Percentiles rank a stretch among this genome's conserved stretches.
These are phyloP conservation scores for Pterocles burchelli DNA, from an alignment of 2,113 vertebrate genomes.

Conservation along the genomic window DNA sequence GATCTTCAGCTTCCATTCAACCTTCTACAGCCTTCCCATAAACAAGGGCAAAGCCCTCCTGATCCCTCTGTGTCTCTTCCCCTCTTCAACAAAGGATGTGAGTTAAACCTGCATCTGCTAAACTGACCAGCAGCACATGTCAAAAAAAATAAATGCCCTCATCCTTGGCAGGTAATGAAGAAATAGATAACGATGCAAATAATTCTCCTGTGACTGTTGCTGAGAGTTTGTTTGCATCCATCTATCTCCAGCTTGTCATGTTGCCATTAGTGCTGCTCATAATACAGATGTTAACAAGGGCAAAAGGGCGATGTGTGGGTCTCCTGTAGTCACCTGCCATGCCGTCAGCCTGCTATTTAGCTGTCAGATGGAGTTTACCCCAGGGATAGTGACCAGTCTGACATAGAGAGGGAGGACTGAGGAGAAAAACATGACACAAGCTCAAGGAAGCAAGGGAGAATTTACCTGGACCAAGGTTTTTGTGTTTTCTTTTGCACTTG, in stretches of 20 bases:
- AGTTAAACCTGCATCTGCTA: background rate
- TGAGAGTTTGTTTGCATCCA: slow-evolving; percentile 20
- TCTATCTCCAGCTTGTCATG: slow-evolving; percentile 51
- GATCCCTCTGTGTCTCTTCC: background rate
- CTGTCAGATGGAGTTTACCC: slow-evolving; percentile 16
- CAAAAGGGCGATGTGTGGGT: background rate
- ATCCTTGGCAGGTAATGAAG: slow-evolving; percentile 43
- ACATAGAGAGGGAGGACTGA: background rate
- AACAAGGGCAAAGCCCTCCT: background rate
- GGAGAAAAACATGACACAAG: background rate
- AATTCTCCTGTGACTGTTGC: background rate
- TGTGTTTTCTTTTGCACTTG: background rate
- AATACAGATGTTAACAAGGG: slow-evolving; percentile 59
- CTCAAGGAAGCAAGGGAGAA: background rate
- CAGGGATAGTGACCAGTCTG: background rate
- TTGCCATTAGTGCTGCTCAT: slow-evolving; percentile 36
- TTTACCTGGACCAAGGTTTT: background rate
- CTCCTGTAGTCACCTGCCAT: background rate
- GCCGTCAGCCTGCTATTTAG: background rate
- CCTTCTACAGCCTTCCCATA: background rate
- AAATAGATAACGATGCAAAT: slow-evolving; percentile 55
- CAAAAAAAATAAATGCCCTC: slow-evolving; percentile 26
- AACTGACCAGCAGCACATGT: slow-evolving; percentile 19
- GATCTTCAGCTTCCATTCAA: background rate
- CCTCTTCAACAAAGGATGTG: background rate